Evolutionary conservation across 2,888 invertebrate species (phyloP), one percentile per base, ranked within the genome.

Genomic region (Seira musarum): DNA sequence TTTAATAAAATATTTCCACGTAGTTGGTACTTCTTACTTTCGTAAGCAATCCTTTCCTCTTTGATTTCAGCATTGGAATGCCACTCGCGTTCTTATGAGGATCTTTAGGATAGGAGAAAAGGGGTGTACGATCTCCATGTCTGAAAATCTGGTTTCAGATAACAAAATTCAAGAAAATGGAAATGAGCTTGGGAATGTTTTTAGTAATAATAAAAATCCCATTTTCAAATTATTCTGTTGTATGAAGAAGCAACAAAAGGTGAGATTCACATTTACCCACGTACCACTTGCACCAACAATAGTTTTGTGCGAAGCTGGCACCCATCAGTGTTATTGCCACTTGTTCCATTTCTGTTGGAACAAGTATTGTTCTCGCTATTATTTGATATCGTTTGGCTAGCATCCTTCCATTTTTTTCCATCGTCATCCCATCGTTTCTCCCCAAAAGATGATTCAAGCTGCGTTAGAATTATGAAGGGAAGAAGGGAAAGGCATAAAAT

Each of bases 121-220:
- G 91, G 0, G 93, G 93, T 19, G 93, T 92, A 73, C 94, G 90
- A 87, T 93, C 93, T 1, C 94, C 94, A 87, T 94, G 94, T 57
- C 94, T 90, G 88, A 92, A 93, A 49, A 93, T 87, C 92, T 93
- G 61, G 19, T 19, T 13, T 40, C 40, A 5, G 40, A 57, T 57
- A 5, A 15, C 17, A 10, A 57, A 8, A n/a, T 57, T n/a, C n/a
- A n/a, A n/a, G n/a, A n/a, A n/a, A n/a, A n/a, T n/a, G n/a, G n/a
- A n/a, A 24, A 53, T 40, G n/a, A n/a, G n/a, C n/a, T n/a, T n/a
- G n/a, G n/a, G n/a, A n/a, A n/a, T 40, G 40, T n/a, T n/a, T 57
- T 57, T 10, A 57, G 8, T n/a, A 57, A 17, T 13, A 57, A 57
- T 57, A 17, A 15, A n/a, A 57, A 13, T 8, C 17, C 5, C 17